These are phyloP conservation scores for Paedocypris micromegethes DNA, from an alignment of 2,797 vertebrate species.

Conservation along the genomic window DNA sequence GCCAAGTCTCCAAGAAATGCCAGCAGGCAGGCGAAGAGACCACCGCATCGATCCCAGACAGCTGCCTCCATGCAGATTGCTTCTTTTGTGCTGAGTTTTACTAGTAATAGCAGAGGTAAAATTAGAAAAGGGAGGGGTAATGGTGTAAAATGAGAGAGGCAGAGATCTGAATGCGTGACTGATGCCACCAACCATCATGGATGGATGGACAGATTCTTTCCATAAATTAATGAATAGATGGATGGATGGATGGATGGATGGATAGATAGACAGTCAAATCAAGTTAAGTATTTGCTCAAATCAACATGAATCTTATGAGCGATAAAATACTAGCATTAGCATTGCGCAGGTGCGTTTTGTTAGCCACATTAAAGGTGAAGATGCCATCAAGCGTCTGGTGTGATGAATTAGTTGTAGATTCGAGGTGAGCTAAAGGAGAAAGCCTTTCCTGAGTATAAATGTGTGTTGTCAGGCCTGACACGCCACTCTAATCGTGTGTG, in stretches of 20 bases:
- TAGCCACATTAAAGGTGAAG: slow-evolving; percentile 22
- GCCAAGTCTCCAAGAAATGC: slow-evolving; percentile 8
- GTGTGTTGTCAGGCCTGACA: slow-evolving; percentile 6
- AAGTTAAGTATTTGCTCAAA: too few relatives aligned
- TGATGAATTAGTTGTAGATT: slow-evolving; percentile 38
- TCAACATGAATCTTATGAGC: too few relatives aligned
- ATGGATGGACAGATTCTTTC: too few relatives aligned
- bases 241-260: too few relatives aligned
- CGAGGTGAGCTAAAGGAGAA: slow-evolving; percentile 41
- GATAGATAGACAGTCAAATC: too few relatives aligned
- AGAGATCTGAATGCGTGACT: too few relatives aligned
- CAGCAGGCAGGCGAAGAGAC: slow-evolving; percentile 28
- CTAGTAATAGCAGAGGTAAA: slow-evolving; percentile 19
- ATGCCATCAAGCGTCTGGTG: background rate
- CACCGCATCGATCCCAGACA: slow-evolving; percentile 16
- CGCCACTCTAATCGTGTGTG: slow-evolving; percentile 50
- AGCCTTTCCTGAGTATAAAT: slow-evolving; percentile 36
- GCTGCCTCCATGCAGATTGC: slow-evolving; percentile 25
- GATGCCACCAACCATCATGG: too few relatives aligned
- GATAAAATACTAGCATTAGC: too few relatives aligned
- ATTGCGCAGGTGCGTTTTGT: slow-evolving; percentile 15
- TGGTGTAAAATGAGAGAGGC: background rate
- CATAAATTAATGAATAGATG: too few relatives aligned
- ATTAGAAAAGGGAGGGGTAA: slow-evolving; percentile 1
- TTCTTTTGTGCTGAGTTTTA: slow-evolving; percentile 20